Percentiles rank a stretch among this genome's conserved stretches.
These are phyloP conservation scores for Achatina immaculata DNA, from an alignment of 1,140 invertebrate species.

Conservation along the genomic window DNA sequence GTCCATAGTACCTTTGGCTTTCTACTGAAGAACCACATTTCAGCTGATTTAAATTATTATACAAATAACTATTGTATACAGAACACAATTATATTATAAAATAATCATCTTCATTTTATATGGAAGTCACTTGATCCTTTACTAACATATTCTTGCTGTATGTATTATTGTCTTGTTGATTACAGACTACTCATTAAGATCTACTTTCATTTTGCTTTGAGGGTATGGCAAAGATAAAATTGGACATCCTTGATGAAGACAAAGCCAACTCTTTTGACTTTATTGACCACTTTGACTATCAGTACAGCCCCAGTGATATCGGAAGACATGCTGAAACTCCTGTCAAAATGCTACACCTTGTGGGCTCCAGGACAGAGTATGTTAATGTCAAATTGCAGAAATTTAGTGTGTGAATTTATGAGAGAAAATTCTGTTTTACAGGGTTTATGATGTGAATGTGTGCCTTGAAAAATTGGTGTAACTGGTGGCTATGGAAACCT, in stretches of 20 bases:
- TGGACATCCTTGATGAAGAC: constrained; percentile 51
- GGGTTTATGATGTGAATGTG: not conserved
- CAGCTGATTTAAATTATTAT: no score
- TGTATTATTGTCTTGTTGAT: no score
- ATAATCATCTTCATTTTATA: no score
- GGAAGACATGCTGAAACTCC: constrained; percentile 47
- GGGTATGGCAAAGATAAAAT: constrained; percentile 54
- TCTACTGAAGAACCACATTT: no score
- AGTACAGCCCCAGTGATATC: constrained; percentile 42
- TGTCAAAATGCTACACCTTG: constrained; percentile 40
- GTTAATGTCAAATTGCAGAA: constrained; percentile 5
- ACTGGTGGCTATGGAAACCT: no score
- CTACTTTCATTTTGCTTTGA: constrained; percentile 38
- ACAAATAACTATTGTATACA: no score
- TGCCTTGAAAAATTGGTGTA: constrained; percentile 13
- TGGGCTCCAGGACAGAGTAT: constrained; percentile 48
- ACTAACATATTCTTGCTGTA: no score
- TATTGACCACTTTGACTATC: constrained; percentile 55
- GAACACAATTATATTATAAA: no score
- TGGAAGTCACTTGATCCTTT: no score
- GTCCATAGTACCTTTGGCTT: no score
- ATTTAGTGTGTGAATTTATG: not conserved
- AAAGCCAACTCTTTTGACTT: constrained; percentile 42
- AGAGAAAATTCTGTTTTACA: not conserved
- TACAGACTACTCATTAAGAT: no score